phyloP scores from a whole-genome alignment of 2,113 vertebrate genomes.

The Ictidomys tridecemlineatus region DNA sequence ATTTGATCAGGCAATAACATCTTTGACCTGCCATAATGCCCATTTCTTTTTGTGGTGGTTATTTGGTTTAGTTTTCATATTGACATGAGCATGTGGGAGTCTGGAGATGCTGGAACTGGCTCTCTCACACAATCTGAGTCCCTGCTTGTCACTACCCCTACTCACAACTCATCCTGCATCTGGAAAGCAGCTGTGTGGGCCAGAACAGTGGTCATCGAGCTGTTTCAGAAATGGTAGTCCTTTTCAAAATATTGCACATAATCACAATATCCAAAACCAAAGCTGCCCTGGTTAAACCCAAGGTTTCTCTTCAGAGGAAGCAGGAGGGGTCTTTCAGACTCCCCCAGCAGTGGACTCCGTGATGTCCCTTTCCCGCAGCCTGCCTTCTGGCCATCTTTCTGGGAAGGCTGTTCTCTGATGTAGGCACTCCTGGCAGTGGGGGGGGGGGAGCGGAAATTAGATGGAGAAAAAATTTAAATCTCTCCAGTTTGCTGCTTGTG shows the following conservation, averaged over 20 bases:
- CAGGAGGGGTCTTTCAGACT: background rate
- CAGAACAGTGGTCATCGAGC: background rate
- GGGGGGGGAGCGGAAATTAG: constrained; percentile 40
- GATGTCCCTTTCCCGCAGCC: background rate
- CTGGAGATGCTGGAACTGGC: background rate
- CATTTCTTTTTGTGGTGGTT: background rate
- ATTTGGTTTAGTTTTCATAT: background rate
- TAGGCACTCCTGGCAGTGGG: constrained; percentile 26
- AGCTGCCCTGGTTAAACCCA: background rate
- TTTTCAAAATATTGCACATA: background rate
- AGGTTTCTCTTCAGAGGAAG: background rate
- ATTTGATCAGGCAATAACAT: background rate
- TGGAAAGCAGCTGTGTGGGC: background rate
- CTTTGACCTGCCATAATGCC: background rate
- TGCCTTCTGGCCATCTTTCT: constrained; percentile 8
- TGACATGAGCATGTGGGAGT: background rate
- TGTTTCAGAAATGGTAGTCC: background rate
- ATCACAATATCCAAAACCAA: background rate
- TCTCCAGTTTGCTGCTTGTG: constrained; percentile 52
- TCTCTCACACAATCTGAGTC: background rate
- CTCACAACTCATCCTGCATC: background rate
- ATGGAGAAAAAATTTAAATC: constrained; percentile 76
- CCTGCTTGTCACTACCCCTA: background rate
- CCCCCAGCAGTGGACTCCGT: background rate
- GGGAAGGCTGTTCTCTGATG: background rate